Conservation (phyloP, 2,888 invertebrate species). For the Athalia rosae region DNA sequence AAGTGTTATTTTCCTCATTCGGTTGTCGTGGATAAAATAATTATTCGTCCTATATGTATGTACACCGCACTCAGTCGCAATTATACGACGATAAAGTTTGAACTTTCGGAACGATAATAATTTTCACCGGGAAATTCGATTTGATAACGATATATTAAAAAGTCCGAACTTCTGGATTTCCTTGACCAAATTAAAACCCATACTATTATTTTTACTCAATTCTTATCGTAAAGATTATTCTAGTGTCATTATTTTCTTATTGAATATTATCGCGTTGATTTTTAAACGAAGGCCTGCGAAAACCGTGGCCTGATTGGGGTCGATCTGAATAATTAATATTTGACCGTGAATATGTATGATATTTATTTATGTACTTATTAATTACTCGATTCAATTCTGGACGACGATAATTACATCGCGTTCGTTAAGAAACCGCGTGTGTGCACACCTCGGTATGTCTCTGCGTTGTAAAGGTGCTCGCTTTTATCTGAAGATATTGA, state of each 20-base stretch:
- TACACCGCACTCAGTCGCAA: no score
- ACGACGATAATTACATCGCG: background rate
- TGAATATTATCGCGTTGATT: no score
- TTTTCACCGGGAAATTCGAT: conserved; percentile 16
- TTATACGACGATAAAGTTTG: no score
- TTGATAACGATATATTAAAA: background rate
- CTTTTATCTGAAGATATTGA: no score
- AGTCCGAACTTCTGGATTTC: conserved; percentile 4
- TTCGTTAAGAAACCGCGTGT: background rate
- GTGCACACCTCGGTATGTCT: no score
- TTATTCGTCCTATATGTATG: no score
- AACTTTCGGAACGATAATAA: background rate
- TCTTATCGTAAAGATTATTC: background rate
- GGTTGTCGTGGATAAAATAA: no score
- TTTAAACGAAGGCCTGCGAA: background rate
- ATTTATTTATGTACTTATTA: conserved; percentile 22
- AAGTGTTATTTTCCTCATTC: no score
- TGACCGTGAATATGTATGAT: background rate
- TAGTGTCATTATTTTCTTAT: background rate
- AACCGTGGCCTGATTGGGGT: conserved; percentile 27
- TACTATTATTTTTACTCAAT: background rate
- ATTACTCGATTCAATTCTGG: conserved; percentile 11
- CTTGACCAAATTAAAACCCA: conserved; percentile 34
- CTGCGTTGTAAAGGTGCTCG: no score
- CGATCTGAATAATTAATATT: conserved; percentile 16